A percentile compares a stretch with the other conserved stretches of the same genome.
These are phyloP conservation scores for Sparus aurata DNA, from an alignment of 2,797 vertebrate genomes.

Conservation along the genomic window DNA sequence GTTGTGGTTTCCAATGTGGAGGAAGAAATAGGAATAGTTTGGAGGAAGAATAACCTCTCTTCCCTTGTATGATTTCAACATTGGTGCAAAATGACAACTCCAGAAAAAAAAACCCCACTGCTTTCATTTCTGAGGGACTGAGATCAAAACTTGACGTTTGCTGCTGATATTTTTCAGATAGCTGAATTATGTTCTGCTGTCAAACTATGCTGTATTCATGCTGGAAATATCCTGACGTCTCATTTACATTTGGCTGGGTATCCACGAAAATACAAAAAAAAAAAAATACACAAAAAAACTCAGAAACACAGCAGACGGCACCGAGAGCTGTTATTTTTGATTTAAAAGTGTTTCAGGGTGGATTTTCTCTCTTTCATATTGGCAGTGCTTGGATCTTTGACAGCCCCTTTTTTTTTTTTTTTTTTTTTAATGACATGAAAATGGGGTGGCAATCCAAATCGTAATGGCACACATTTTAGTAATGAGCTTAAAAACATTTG, in stretches of 20 bases:
- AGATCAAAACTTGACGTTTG: conserved; percentile 37
- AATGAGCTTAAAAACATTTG: conserved; percentile 70
- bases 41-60: neutral
- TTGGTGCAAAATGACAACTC: conserved; percentile 10
- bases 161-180: conserved; percentile 40
- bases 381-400: conserved; percentile 40
- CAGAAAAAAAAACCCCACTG: neutral
- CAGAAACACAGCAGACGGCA: neutral
- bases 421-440: conserved; percentile 41
- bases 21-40: conserved; percentile 24
- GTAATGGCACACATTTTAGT: conserved; percentile 50
- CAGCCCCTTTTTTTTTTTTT: conserved; percentile 7
- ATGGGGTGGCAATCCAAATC: conserved; percentile 31
- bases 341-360: conserved; percentile 1
- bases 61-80: neutral
- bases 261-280: conserved; percentile 14
- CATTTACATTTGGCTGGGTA: conserved; percentile 41
- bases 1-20: conserved; percentile 19
- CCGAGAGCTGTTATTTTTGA: conserved; percentile 13
- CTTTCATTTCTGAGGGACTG: conserved; percentile 30
- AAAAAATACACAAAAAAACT: conserved; percentile 9
- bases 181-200: conserved; percentile 33
- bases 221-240: conserved; percentile 41
- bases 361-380: conserved; percentile 21
- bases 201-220: conserved; percentile 13